These are phyloP conservation scores for Protobothrops mucrosquamatus DNA, from an alignment of 2,113 vertebrate genomes.

Conservation along the genomic window DNA sequence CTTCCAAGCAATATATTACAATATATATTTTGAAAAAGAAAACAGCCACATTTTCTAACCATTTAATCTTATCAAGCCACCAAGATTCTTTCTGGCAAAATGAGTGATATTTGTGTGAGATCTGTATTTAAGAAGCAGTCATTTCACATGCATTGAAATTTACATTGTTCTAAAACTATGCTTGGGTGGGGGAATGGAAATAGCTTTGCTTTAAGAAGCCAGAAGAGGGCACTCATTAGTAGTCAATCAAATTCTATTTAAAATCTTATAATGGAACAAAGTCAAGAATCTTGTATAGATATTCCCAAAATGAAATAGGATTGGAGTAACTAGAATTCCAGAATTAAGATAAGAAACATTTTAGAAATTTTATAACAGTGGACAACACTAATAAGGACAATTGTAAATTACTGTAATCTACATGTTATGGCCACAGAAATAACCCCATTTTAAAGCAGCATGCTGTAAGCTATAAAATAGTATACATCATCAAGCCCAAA, in stretches of 20 bases:
- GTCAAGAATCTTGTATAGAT: conserved; percentile 31
- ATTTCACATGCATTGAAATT: background rate
- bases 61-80: background rate
- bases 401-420: background rate
- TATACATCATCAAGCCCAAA: background rate
- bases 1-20: conserved; percentile 46
- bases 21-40: conserved; percentile 45
- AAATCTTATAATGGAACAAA: background rate
- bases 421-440: background rate
- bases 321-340: conserved; percentile 38
- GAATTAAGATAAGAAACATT: conserved; percentile 49
- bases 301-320: conserved; percentile 22
- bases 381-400: background rate
- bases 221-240: conserved; percentile 55
- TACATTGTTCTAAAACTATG: background rate
- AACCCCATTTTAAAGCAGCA: background rate
- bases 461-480: background rate
- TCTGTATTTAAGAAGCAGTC: background rate
- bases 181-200: background rate
- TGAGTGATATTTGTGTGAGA: conserved; percentile 7
- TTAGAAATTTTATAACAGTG: conserved; percentile 38
- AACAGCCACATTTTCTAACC: conserved; percentile 37
- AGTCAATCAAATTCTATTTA: conserved; percentile 15
- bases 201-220: conserved; percentile 31
- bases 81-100: background rate